Evolutionary conservation across 2,888 invertebrate species (phyloP), one percentile per base, ranked within the genome.

Genomic region (Ptycholaimellus sp.): DNA sequence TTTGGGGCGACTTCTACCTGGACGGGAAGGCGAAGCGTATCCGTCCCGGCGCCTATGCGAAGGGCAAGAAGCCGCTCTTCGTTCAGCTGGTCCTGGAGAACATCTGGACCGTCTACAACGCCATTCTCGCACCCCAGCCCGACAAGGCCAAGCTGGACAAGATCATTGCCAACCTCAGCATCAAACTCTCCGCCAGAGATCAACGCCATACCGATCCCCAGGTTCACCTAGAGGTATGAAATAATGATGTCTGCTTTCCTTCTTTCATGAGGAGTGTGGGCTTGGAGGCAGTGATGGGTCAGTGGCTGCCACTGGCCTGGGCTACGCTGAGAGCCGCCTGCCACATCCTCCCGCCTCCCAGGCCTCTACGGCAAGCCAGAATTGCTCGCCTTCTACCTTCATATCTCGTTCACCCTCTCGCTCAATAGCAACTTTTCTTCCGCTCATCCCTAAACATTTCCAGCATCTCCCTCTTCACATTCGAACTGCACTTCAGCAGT

Each of bases 21-120:
- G n/a, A n/a, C n/a, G n/a, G n/a, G n/a, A n/a, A n/a, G n/a, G n/a
- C n/a, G n/a, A n/a, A n/a, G n/a, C n/a, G n/a, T n/a, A 74, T 82
- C 33, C 67, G 74, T 66, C 70, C 72, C 56, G 85, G 87, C 2
- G 90, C 90, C 4, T 78, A n/a, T n/a, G n/a, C n/a, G n/a, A n/a
- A n/a, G n/a, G n/a, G n/a, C n/a, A n/a, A n/a, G n/a, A n/a, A n/a
- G 50, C 82, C 85, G 0, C 63, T 93, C 45, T 93, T 90, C 62
- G 80, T 81, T 1, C 81, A 82, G 59, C 69, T 90, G 33, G 72
- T 85, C 37, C 63, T 93, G 42, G 83, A 85, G 51, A 85, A 81
- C 51, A 83, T n/a, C n/a, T n/a, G n/a, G n/a, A n/a, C n/a, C n/a
- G n/a, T n/a, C n/a, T n/a, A n/a, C n/a, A n/a, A n/a, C 40, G 74